Percentiles rank a stretch among this genome's conserved stretches.
Conservation (phyloP, 2,113 vertebrate genomes). For the Saccopteryx bilineata region DNA sequence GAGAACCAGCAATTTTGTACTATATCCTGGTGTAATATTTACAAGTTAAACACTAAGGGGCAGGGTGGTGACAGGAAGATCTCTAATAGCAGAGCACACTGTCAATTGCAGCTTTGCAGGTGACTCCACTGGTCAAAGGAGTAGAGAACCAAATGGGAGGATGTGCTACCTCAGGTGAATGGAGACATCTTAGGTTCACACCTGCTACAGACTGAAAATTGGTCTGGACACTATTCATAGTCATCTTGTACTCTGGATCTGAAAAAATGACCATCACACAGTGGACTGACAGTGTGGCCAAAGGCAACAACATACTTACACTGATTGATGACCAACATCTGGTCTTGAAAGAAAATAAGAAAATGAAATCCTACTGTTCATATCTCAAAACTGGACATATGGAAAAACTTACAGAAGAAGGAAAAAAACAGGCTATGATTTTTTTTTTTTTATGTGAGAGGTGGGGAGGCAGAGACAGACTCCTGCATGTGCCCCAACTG, state of each 20-base stretch:
- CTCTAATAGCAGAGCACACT: neutral
- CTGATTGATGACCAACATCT: neutral
- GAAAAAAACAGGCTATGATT: neutral
- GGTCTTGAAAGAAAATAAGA: neutral
- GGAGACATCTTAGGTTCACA: neutral
- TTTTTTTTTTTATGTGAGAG: too few species aligned
- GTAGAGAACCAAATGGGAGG: neutral
- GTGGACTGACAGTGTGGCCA: neutral
- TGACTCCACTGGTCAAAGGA: constrained; percentile 39
- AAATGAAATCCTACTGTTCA: neutral
- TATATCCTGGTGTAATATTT: constrained; percentile 27
- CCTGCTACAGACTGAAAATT: neutral
- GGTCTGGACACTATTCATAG: neutral
- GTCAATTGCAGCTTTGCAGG: constrained; percentile 27
- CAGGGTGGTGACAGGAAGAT: constrained; percentile 68
- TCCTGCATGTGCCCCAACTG: too few species aligned
- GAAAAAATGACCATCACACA: neutral
- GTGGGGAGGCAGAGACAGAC: too few species aligned
- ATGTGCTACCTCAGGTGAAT: constrained; percentile 34
- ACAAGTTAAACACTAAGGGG: constrained; percentile 61
- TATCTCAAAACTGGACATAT: neutral
- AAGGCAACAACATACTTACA: neutral
- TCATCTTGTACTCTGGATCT: neutral
- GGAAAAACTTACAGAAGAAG: neutral
- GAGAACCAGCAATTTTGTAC: constrained; percentile 72